Evolutionary conservation across 2,797 vertebrate genomes (phyloP).

Genomic region (Ptychobarbus kaznakovi): DNA sequence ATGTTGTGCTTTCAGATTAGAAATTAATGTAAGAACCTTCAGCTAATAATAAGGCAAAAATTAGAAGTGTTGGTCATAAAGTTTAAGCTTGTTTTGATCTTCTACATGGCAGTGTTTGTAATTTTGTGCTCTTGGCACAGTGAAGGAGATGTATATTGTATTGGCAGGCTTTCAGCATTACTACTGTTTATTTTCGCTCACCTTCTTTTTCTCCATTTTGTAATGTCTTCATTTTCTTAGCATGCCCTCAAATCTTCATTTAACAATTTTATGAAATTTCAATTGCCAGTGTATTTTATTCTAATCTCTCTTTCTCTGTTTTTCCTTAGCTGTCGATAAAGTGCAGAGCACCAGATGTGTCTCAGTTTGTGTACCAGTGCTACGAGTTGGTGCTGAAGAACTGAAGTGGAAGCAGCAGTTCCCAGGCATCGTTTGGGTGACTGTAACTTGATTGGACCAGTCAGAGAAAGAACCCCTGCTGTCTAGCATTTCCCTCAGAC

Average conservation of each 20-base stretch:
- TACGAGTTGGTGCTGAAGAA: conserved; percentile 94
- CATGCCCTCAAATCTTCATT: conserved; percentile 14
- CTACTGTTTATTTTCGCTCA: neutral
- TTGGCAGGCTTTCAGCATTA: conserved; percentile 11
- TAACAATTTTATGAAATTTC: neutral
- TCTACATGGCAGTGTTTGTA: neutral
- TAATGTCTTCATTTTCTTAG: conserved; percentile 15
- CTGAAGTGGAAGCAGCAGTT: conserved; percentile 70
- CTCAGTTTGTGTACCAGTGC: conserved; percentile 89
- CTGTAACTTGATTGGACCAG: conserved; percentile 20
- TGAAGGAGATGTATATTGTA: conserved; percentile 7
- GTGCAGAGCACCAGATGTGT: conserved; percentile 92
- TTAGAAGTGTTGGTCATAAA: neutral
- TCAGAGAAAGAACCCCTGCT: neutral
- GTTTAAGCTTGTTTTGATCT: neutral
- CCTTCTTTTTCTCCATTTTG: conserved; percentile 9
- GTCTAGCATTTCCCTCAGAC: conserved; percentile 42
- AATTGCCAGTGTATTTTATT: neutral
- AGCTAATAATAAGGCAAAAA: neutral
- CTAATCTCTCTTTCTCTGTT: neutral
- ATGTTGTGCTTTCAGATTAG: neutral
- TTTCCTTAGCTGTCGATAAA: conserved; percentile 88
- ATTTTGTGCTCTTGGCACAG: conserved; percentile 8
- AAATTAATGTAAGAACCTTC: neutral
- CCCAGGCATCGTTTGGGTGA: neutral